Evolutionary conservation across 2,113 vertebrate genomes (phyloP).

Genomic region (Rhombomys opimus): DNA sequence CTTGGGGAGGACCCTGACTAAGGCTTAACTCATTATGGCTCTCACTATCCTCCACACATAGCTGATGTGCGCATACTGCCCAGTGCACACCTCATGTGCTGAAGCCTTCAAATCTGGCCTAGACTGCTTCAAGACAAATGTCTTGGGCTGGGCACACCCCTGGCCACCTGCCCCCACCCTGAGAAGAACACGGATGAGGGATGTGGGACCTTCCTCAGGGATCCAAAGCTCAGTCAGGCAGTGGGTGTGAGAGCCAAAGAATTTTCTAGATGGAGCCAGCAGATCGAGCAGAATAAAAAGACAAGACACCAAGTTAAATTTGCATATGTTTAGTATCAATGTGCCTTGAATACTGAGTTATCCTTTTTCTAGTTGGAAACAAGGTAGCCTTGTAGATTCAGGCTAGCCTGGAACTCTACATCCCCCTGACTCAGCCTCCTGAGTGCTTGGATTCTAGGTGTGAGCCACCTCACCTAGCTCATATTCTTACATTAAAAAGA

Average conservation of each 20-base stretch:
- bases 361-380: background rate
- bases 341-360: background rate
- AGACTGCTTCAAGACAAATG: background rate
- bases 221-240: background rate
- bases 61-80: background rate
- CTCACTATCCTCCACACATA: accelerated
- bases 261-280: background rate
- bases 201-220: background rate
- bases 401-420: background rate
- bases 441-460: background rate
- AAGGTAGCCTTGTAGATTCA: background rate
- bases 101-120: background rate
- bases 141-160: background rate
- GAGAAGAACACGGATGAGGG: background rate
- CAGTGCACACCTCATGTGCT: accelerated
- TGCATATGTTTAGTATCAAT: background rate
- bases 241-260: background rate
- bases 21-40: background rate
- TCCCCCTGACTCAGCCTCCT: background rate
- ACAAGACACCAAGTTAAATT: background rate
- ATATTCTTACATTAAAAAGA: background rate
- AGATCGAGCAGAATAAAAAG: conserved; percentile 19
- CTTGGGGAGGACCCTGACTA: background rate
- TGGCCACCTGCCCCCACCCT: background rate
- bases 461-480: background rate